Conservation (phyloP, 2,888 invertebrate genomes). For the Philhelius pedissequus region DNA sequence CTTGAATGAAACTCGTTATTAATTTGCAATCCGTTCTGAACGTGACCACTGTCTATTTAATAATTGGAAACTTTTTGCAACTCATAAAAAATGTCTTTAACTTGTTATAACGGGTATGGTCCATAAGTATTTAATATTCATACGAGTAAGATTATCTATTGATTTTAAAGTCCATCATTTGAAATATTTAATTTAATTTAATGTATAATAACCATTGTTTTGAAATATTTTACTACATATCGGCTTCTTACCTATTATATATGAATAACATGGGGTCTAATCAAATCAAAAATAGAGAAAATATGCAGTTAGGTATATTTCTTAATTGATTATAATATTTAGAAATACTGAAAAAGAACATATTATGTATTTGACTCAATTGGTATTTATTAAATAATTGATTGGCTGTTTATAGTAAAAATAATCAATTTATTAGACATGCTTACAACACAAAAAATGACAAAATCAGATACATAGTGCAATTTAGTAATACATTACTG, state of each 20-base stretch:
- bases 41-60: too few relatives aligned
- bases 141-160: too few relatives aligned
- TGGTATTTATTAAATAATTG: background rate
- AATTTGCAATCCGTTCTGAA: too few relatives aligned
- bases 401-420: background rate
- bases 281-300: background rate
- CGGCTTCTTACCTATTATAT: background rate
- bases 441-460: constrained; percentile 9
- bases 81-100: too few relatives aligned
- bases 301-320: background rate
- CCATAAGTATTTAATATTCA: too few relatives aligned
- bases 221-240: background rate
- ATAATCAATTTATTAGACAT: background rate
- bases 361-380: background rate
- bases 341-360: background rate
- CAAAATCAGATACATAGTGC: constrained; percentile 24
- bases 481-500: constrained; percentile 30
- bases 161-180: too few relatives aligned
- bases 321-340: background rate
- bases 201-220: background rate
- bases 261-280: background rate
- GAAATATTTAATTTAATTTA: too few relatives aligned
- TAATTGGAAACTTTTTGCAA: too few relatives aligned
- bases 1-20: too few relatives aligned
- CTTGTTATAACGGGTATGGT: too few relatives aligned